These are phyloP conservation scores for Macrophya annulata DNA, from an alignment of 2,888 invertebrate species.

Conservation along the genomic window DNA sequence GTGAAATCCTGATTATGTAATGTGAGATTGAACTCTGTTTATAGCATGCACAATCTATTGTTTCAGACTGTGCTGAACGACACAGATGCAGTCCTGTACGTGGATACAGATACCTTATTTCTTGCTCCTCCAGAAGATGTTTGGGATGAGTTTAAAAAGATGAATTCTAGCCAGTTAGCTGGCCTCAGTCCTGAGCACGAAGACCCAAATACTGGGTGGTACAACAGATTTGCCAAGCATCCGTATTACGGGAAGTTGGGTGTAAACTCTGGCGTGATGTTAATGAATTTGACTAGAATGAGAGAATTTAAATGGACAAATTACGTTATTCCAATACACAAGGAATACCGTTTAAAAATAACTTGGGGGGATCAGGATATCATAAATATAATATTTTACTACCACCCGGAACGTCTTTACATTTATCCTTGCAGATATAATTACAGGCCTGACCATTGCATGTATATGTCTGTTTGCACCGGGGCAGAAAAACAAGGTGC, in stretches of 20 bases:
- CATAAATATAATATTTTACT: slow-evolving; percentile 94
- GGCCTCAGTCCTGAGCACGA: slow-evolving; percentile 95
- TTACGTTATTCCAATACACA: slow-evolving; percentile 91
- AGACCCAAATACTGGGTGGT: slow-evolving; percentile 96
- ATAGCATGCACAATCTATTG: slow-evolving; percentile 57
- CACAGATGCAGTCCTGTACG: slow-evolving; percentile 93
- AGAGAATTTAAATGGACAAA: slow-evolving; percentile 92
- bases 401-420: slow-evolving; percentile 90
- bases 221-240: slow-evolving; percentile 96
- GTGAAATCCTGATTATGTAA: slow-evolving; percentile 18
- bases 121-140: slow-evolving; percentile 90
- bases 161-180: slow-evolving; percentile 93
- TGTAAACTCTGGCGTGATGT: slow-evolving; percentile 97
- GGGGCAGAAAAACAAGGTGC: slow-evolving; percentile 87
- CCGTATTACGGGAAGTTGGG: slow-evolving; percentile 95
- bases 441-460: slow-evolving; percentile 97
- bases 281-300: slow-evolving; percentile 98
- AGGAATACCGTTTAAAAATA: slow-evolving; percentile 91
- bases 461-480: slow-evolving; percentile 95
- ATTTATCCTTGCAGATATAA: slow-evolving; percentile 94
- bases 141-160: slow-evolving; percentile 91
- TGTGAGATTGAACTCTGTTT: neutral
- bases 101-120: slow-evolving; percentile 96
- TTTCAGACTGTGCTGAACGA: slow-evolving; percentile 89
- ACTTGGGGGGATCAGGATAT: slow-evolving; percentile 99